Evolutionary conservation across 2,888 invertebrate species (phyloP), one percentile per base, ranked within the genome.

Genomic region (Dolichopus griseipennis): DNA sequence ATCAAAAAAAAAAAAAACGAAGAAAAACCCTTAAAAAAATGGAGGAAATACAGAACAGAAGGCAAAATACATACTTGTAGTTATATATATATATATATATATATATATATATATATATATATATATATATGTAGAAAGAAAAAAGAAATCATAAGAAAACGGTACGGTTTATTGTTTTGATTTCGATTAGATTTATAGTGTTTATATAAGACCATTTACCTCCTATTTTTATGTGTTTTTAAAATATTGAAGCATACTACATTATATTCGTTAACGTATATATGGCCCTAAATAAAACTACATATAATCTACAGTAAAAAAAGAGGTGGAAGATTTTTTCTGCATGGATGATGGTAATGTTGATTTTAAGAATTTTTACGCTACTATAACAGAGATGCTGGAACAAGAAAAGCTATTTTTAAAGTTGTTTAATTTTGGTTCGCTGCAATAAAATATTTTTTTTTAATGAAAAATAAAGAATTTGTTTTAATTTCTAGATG

Each of bases 121-220:
- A n/a, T n/a, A n/a, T n/a, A 27, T 27, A 27, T 27, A 27, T 27
- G 5, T 18, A 18, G 52, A 33, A 63, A 4, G 27, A n/a, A 27
- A 1, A 61, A 27, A 61, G 12, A 63, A 12, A 2, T 15, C 27
- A 27, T 63, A 22, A 63, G 63, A 27, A 10, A 21, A 61, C 20
- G 61, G 12, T 9, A 63, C 63, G 63, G 63, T 63, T 63, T 63
- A 63, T 63, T 27, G 63, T 63, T 63, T 63, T 63, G 63, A 63
- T 63, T 63, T 63, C 27, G 27, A 63, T 63, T 12, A 63, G 27
- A 63, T 63, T 63, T 63, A 63, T 63, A 27, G 63, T 27, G 52
- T 52, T 52, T 52, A 18, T 52, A 52, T 52, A 52, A 52, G 52
- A 52, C 52, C 52, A 52, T 52, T 52, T 52, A 52, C 18, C 52